Evolutionary conservation across 2,888 invertebrate species (phyloP).

Genomic region (Oscheius sp.): DNA sequence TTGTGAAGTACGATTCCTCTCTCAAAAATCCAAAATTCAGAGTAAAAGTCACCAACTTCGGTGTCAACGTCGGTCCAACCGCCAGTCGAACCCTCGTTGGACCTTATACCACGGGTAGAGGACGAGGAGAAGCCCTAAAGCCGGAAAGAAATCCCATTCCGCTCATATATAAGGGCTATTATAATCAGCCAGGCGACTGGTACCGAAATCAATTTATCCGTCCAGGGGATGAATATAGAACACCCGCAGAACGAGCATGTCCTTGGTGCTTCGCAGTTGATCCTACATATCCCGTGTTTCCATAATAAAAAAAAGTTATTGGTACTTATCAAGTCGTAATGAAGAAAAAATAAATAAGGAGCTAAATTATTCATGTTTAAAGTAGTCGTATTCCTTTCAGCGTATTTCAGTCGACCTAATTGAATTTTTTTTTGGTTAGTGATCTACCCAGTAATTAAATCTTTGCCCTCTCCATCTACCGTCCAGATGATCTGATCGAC

Average conservation of each 20-base stretch:
- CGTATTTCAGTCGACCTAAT: too few relatives aligned
- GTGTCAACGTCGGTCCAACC: conserved; percentile 47
- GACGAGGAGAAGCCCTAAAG: conserved; percentile 37
- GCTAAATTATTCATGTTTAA: too few relatives aligned
- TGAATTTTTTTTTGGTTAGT: too few relatives aligned
- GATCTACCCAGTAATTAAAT: too few relatives aligned
- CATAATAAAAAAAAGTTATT: not conserved
- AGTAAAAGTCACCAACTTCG: conserved; percentile 34
- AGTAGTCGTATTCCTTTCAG: too few relatives aligned
- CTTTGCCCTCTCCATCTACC: too few relatives aligned
- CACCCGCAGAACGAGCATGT: conserved; percentile 53
- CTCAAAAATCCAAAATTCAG: not conserved
- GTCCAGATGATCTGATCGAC: too few relatives aligned
- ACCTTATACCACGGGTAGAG: conserved; percentile 40
- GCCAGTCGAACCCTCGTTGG: conserved; percentile 41
- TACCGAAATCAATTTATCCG: conserved; percentile 44
- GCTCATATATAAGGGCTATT: conserved; percentile 44
- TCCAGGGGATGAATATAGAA: conserved; percentile 56
- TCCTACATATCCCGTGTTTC: conserved; percentile 38
- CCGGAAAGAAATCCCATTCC: conserved; percentile 36
- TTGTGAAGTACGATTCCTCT: conserved; percentile 33
- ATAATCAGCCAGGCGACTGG: conserved; percentile 47
- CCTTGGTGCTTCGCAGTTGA: conserved; percentile 61
- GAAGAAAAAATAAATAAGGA: too few relatives aligned
- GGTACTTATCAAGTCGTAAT: not conserved